These are phyloP conservation scores for Sebastiscus tertius DNA, from an alignment of 2,797 vertebrate genomes.

Conservation along the genomic window DNA sequence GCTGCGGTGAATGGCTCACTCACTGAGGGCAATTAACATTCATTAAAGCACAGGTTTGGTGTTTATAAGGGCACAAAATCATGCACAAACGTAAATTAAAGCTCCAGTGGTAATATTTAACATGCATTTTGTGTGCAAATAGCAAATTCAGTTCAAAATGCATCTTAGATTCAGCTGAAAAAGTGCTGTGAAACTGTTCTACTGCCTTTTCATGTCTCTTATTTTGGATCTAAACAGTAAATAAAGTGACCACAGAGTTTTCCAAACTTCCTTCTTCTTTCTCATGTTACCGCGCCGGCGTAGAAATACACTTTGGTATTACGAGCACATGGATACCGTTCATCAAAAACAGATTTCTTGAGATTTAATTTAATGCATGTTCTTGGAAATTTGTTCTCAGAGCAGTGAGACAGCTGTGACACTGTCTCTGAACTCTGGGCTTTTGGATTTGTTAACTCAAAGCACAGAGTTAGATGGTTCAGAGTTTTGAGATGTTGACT, in stretches of 20 bases:
- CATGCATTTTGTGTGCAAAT: neutral
- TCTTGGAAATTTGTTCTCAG: neutral
- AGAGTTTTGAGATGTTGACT: neutral
- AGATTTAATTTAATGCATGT: constrained; percentile 13
- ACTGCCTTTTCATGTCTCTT: neutral
- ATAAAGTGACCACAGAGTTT: neutral
- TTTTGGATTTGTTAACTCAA: neutral
- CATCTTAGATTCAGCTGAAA: neutral
- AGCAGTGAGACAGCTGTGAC: constrained; percentile 2
- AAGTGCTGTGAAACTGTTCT: no score
- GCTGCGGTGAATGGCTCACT: neutral
- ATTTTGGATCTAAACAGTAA: neutral
- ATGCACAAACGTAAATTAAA: neutral
- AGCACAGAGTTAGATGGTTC: neutral
- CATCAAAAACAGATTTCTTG: constrained; percentile 24
- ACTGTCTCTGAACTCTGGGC: neutral
- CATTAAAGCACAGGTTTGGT: neutral
- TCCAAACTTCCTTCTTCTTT: neutral
- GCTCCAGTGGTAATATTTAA: neutral
- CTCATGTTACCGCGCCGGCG: neutral
- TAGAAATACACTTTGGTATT: neutral
- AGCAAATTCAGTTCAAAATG: neutral
- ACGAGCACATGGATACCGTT: constrained; percentile 1
- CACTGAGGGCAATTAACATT: neutral
- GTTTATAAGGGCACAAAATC: neutral